These are phyloP conservation scores for Allobates femoralis DNA, from an alignment of 2,797 vertebrate genomes.

Conservation along the genomic window DNA sequence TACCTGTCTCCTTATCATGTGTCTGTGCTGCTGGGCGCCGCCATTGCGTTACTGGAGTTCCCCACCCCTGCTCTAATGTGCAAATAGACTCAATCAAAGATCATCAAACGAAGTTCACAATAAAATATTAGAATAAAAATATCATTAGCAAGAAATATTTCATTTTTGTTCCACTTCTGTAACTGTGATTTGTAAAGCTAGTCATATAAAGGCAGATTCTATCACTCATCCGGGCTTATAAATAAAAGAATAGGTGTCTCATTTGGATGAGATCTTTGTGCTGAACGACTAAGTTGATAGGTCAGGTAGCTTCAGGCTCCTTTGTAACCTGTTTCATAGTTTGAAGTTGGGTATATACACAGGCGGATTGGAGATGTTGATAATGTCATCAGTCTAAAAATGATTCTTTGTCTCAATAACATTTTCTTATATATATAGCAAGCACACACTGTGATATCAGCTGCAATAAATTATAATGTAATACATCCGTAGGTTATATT, in stretches of 20 bases:
- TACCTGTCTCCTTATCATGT: too few relatives aligned
- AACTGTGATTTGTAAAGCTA: background rate
- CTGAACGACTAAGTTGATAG: background rate
- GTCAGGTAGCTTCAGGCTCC: conserved; percentile 15
- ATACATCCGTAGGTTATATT: background rate
- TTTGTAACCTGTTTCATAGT: background rate
- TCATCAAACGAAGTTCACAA: background rate
- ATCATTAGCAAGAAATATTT: background rate
- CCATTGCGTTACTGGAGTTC: too few relatives aligned
- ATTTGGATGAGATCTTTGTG: background rate
- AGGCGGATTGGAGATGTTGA: background rate
- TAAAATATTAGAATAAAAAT: background rate
- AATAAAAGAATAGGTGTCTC: background rate
- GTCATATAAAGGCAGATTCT: background rate
- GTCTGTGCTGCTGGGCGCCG: too few relatives aligned
- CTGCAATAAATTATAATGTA: background rate
- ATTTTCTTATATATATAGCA: background rate
- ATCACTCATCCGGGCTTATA: background rate
- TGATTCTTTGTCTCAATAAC: background rate
- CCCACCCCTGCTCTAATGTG: background rate
- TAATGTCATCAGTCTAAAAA: background rate
- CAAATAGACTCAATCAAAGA: background rate
- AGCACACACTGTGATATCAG: background rate
- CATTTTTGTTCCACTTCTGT: background rate
- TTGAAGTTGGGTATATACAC: background rate